phyloP scores from a whole-genome alignment of 1,140 invertebrate genomes.

The Drosophila kikkawai region DNA sequence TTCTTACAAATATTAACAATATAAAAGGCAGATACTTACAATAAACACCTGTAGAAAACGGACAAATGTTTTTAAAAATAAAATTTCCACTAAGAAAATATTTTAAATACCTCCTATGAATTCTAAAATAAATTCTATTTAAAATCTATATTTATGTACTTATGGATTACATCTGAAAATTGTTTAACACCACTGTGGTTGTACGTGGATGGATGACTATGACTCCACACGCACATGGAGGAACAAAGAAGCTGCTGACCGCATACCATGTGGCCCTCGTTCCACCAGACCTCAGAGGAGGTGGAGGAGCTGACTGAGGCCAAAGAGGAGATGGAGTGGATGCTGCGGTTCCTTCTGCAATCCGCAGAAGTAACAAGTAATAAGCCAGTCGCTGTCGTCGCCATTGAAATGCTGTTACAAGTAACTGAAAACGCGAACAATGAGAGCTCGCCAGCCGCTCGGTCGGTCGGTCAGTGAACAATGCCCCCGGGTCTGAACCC shows the following conservation, averaged over 20 bases:
- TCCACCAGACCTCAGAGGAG: not conserved
- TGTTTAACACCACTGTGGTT: constrained; percentile 10
- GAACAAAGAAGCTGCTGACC: constrained; percentile 80
- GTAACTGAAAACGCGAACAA: constrained; percentile 79
- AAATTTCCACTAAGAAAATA: not conserved
- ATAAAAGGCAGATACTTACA: not conserved
- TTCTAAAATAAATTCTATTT: not conserved
- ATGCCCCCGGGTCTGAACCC: constrained; percentile 42
- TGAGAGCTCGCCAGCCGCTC: constrained; percentile 45
- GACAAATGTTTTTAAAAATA: not conserved
- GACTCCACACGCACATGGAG: constrained; percentile 54
- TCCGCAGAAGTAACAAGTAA: constrained; percentile 50
- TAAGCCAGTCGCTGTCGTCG: constrained; percentile 60
- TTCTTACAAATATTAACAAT: not conserved
- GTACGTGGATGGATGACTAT: constrained; percentile 7
- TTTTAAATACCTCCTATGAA: fast-evolving
- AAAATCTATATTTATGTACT: not conserved
- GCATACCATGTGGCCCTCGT: constrained; percentile 59
- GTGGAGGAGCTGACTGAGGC: not conserved
- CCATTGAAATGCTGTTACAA: constrained; percentile 79
- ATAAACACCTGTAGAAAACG: not conserved
- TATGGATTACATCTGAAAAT: no score
- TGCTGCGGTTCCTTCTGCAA: constrained; percentile 46
- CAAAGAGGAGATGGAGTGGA: constrained; percentile 9
- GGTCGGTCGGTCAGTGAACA: constrained; percentile 49